A percentile compares a stretch with the other conserved stretches of the same genome.
phyloP scores from a whole-genome alignment of 2,797 vertebrate genomes.

The Sebastes ruberrimus region DNA sequence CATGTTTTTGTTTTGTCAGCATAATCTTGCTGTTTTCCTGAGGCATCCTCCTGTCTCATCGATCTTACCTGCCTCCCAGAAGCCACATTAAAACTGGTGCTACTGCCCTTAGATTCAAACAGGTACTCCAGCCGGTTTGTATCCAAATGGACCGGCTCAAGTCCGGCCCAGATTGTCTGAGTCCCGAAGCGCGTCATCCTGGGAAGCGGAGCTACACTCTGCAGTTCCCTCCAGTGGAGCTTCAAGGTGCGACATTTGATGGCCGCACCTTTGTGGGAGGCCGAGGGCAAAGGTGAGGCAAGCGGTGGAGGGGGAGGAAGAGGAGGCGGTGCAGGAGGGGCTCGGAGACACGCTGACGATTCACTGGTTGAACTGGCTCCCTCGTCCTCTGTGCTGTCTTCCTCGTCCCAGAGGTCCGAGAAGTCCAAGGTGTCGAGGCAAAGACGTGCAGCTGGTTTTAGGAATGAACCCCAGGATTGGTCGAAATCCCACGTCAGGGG shows the following conservation, averaged over 20 bases:
- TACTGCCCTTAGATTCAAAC: constrained; percentile 75
- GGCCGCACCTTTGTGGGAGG: constrained; percentile 1
- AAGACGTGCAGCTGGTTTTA: constrained; percentile 62
- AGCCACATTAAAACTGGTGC: constrained; percentile 41
- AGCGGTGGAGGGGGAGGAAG: constrained; percentile 45
- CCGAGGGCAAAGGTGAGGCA: constrained; percentile 9
- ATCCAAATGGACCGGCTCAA: constrained; percentile 80
- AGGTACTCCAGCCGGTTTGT: constrained; percentile 75
- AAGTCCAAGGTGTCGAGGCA: constrained; percentile 82
- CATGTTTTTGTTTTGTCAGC: neutral
- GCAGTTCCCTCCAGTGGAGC: constrained; percentile 84
- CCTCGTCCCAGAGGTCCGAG: constrained; percentile 85
- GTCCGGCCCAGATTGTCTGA: constrained; percentile 81
- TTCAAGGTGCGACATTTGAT: constrained; percentile 70
- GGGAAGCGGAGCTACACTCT: constrained; percentile 74
- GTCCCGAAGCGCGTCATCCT: constrained; percentile 80
- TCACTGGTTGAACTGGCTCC: neutral
- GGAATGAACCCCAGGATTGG: constrained; percentile 60
- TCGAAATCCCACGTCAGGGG: constrained; percentile 57
- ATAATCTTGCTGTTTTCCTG: neutral
- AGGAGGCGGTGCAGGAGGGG: constrained; percentile 45
- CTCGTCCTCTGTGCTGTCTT: constrained; percentile 74
- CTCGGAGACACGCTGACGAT: neutral
- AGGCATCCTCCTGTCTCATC: neutral
- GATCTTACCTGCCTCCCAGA: constrained; percentile 67